Conservation (phyloP, 2,888 invertebrate genomes). For the Troides helena region DNA sequence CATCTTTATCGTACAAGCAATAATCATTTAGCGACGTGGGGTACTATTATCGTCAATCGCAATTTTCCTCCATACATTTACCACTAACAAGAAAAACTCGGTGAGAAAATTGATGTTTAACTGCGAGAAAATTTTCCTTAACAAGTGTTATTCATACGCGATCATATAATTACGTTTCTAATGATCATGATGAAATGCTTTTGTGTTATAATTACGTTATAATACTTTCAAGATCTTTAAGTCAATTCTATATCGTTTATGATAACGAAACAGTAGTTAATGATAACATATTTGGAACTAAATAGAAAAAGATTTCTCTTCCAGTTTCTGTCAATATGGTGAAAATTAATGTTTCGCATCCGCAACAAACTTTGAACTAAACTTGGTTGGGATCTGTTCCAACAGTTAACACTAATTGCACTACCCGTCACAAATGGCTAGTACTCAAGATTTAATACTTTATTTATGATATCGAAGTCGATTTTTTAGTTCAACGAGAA, state of each 20-base stretch:
- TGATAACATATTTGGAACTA: too few relatives aligned
- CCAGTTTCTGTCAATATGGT: conserved; percentile 5
- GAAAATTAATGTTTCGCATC: conserved; percentile 13
- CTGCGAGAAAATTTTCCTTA: background rate
- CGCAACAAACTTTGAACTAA: conserved; percentile 3
- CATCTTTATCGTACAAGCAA: background rate
- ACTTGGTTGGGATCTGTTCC: conserved; percentile 12
- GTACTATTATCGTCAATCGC: background rate
- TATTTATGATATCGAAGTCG: too few relatives aligned
- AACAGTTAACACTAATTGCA: conserved; percentile 16
- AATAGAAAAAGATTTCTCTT: too few relatives aligned
- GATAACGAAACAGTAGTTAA: too few relatives aligned
- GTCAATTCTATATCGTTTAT: too few relatives aligned
- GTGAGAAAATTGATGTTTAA: background rate
- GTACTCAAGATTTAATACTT: too few relatives aligned
- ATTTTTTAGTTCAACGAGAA: too few relatives aligned
- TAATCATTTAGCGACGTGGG: background rate
- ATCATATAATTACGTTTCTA: background rate
- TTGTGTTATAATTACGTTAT: background rate
- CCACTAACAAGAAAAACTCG: background rate
- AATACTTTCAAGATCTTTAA: too few relatives aligned
- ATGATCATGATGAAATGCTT: background rate
- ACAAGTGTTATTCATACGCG: background rate
- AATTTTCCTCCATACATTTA: background rate
- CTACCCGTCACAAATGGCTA: background rate